Base-by-base conservation (phyloP, 2,113 vertebrate genomes). In the Raja brachyura region DNA sequence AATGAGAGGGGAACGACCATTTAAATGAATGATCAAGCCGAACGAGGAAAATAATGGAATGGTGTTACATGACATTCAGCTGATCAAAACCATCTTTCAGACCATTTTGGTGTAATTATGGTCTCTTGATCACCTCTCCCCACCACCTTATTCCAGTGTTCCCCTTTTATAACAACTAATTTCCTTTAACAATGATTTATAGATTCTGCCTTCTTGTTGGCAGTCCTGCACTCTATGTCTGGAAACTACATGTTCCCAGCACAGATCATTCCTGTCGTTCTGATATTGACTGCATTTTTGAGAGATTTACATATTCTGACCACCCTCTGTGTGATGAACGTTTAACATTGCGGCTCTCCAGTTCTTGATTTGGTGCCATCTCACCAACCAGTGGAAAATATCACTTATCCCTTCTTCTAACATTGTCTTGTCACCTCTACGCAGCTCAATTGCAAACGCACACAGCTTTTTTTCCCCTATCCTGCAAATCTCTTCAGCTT, bases 261-360 rank as follows among this genome's bases (percentile, higher is more conserved):
- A 56, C 79, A 81, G 59, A 86, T 63, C 83, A 63, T 86, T 86
- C 83, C 83, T 86, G 83, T 63, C 83, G 61, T 86, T 61, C 83
- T 63, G 83, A 63, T 63, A 63, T 86, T 63, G n/a, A 59, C 56
- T 31, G 59, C 25, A 14, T 31, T 86, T 86, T 9, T 86, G 83
- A 86, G 56, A 61, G 56, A 86, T 86, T 86, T 86, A 31, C 83
- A 86, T 59, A 63, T 86, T 86, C 56, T 86, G 83, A 86, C 83
- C 83, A 86, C 83, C 56, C 83, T 86, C 13, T 61, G 83, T 63
- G 48, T 61, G 13, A 63, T 61, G 11, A 61, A 16, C 28, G n/a
- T 31, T 88, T 88, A 31, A 1, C 83, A 31, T 56, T 28, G 11
- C 81, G 13, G 11, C 48, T 3, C 28, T 88, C n/a, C n/a, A 63